Percentiles rank a stretch among this genome's conserved stretches.
Evolutionary conservation across 2,888 invertebrate genomes (phyloP).

Genomic region (Phyllotreta cruciferae): DNA sequence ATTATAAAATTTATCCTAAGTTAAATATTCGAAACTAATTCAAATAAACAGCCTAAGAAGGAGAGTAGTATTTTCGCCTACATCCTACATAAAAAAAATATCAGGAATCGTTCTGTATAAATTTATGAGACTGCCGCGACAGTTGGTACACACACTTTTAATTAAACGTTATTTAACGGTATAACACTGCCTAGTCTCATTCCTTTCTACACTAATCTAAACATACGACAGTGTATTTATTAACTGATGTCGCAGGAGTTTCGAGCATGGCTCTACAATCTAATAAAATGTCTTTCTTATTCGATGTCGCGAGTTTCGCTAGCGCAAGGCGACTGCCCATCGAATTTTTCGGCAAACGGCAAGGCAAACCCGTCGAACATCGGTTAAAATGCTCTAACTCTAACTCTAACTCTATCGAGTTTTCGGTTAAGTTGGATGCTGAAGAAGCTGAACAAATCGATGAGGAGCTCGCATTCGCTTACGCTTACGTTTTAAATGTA

Average conservation of each 20-base stretch:
- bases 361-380: too few species aligned
- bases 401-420: too few species aligned
- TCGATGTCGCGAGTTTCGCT: constrained; percentile 40
- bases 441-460: too few species aligned
- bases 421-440: too few species aligned
- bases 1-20: too few species aligned
- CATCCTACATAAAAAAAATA: too few species aligned
- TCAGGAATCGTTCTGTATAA: not conserved
- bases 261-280: constrained; percentile 42
- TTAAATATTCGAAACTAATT: too few species aligned
- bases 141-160: constrained; percentile 16
- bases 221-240: constrained; percentile 59
- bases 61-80: constrained; percentile 1
- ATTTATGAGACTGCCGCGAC: constrained; percentile 27
- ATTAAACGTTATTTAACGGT: constrained; percentile 48
- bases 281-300: constrained; percentile 36
- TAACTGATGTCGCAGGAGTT: constrained; percentile 55
- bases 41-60: too few species aligned
- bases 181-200: constrained; percentile 61
- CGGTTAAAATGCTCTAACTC: too few species aligned
- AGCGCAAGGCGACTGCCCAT: constrained; percentile 14
- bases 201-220: constrained; percentile 59
- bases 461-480: too few species aligned
- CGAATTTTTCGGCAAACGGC: too few species aligned
- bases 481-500: too few species aligned